A percentile compares a stretch with the other conserved stretches of the same genome.
Conservation (phyloP, 2,113 vertebrate genomes). For the Tyrannus savana region DNA sequence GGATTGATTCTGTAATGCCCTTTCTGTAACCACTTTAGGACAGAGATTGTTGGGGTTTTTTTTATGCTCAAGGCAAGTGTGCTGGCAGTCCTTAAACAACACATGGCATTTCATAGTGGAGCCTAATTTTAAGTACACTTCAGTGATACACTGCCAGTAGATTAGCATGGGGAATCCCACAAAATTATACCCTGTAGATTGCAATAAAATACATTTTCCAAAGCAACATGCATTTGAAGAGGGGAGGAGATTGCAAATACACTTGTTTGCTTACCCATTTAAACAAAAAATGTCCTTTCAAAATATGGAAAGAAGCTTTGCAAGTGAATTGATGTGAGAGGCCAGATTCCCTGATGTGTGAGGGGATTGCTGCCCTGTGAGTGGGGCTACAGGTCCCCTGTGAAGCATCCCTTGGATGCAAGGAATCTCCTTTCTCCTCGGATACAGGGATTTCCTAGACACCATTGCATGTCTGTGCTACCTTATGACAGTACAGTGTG, state of each 20-base stretch:
- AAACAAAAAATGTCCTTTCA: not conserved
- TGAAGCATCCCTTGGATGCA: not conserved
- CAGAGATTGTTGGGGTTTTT: not conserved
- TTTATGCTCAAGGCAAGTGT: not conserved
- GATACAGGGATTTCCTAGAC: not conserved
- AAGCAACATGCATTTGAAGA: not conserved
- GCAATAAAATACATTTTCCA: slow-evolving; percentile 16
- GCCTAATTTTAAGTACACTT: slow-evolving; percentile 16
- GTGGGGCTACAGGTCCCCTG: not conserved
- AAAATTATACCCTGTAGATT: slow-evolving; percentile 1
- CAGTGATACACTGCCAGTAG: not conserved
- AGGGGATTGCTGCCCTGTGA: not conserved
- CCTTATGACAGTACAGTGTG: not conserved
- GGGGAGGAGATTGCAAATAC: not conserved
- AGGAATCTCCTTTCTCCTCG: not conserved
- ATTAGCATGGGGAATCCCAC: not conserved
- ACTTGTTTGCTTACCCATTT: not conserved
- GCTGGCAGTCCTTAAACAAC: not conserved
- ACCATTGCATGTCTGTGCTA: not conserved
- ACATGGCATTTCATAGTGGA: not conserved
- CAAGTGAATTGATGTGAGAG: not conserved
- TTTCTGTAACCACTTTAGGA: not conserved
- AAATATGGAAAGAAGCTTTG: not conserved
- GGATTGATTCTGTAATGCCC: not conserved
- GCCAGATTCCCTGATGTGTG: not conserved